Conservation (phyloP, 2,113 vertebrate species). For the Labeo catla region DNA sequence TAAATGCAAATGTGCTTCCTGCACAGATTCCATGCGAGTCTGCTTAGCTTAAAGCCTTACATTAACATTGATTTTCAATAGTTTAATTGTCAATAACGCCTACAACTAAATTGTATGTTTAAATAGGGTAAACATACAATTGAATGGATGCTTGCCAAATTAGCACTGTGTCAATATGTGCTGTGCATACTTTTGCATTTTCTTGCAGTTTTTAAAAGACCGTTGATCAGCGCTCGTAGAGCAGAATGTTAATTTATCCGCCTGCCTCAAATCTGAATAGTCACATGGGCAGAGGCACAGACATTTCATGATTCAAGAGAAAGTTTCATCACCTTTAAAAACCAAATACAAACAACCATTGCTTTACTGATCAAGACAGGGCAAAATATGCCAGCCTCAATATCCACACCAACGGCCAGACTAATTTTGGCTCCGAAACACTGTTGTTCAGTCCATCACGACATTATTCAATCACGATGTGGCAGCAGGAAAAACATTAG, state of each 20-base stretch:
- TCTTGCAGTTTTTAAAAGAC: not conserved
- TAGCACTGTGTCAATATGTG: not conserved
- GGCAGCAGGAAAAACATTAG: slow-evolving; percentile 35
- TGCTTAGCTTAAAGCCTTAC: not conserved
- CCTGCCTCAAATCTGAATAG: not conserved
- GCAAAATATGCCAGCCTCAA: not conserved
- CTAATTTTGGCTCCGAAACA: slow-evolving; percentile 14
- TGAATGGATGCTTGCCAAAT: not conserved
- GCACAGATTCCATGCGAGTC: not conserved
- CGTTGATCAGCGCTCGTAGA: not conserved
- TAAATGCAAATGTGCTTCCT: not conserved
- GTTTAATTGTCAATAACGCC: not conserved
- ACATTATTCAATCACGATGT: slow-evolving; percentile 15
- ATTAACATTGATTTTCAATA: slow-evolving; percentile 15
- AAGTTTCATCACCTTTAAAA: slow-evolving; percentile 33
- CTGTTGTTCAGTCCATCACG: not conserved
- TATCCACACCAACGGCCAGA: slow-evolving; percentile 9
- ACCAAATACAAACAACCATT: slow-evolving; percentile 10
- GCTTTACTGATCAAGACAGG: not conserved
- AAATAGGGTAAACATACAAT: not conserved
- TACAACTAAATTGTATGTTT: not conserved
- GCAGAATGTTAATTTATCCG: not conserved
- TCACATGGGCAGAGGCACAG: not conserved
- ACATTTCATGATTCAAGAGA: not conserved
- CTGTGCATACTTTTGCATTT: not conserved